These are phyloP conservation scores for Ctenopoma multispine DNA, from an alignment of 2,797 vertebrate species.

Conservation along the genomic window DNA sequence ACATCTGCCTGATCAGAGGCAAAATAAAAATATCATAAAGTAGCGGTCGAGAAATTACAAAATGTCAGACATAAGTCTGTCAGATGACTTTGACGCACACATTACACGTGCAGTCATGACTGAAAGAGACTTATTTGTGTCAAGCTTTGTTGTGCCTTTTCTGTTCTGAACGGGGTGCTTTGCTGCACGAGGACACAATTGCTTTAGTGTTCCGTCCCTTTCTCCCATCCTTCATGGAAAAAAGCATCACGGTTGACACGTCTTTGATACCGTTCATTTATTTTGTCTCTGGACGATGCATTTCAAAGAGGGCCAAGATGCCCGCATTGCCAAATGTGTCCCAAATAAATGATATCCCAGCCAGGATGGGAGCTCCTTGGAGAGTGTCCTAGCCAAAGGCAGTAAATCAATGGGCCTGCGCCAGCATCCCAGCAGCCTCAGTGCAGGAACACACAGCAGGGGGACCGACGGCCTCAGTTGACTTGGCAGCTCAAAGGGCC, in stretches of 20 bases:
- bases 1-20: conserved; percentile 52
- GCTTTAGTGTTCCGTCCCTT: conserved; percentile 54
- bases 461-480: conserved; percentile 70
- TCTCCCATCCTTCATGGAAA: conserved; percentile 59
- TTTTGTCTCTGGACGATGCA: conserved; percentile 71
- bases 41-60: conserved; percentile 51
- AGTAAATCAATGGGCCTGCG: conserved; percentile 77
- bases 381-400: conserved; percentile 79
- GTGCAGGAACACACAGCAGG: conserved; percentile 71
- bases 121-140: conserved; percentile 53
- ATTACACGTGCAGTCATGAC: conserved; percentile 28
- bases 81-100: conserved; percentile 40
- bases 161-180: conserved; percentile 45
- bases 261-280: conserved; percentile 82
- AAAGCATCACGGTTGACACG: conserved; percentile 71
- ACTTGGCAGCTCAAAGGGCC: conserved; percentile 78
- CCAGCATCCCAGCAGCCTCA: conserved; percentile 72
- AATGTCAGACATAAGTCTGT: conserved; percentile 49
- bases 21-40: conserved; percentile 42
- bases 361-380: conserved; percentile 76
- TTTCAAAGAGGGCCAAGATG: conserved; percentile 76
- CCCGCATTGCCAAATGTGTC: conserved; percentile 78
- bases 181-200: conserved; percentile 45
- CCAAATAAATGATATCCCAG: conserved; percentile 81
- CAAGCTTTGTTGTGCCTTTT: conserved; percentile 52